phyloP scores from a whole-genome alignment of 2,888 invertebrate species.

The Mesopsocus fuscifrons region DNA sequence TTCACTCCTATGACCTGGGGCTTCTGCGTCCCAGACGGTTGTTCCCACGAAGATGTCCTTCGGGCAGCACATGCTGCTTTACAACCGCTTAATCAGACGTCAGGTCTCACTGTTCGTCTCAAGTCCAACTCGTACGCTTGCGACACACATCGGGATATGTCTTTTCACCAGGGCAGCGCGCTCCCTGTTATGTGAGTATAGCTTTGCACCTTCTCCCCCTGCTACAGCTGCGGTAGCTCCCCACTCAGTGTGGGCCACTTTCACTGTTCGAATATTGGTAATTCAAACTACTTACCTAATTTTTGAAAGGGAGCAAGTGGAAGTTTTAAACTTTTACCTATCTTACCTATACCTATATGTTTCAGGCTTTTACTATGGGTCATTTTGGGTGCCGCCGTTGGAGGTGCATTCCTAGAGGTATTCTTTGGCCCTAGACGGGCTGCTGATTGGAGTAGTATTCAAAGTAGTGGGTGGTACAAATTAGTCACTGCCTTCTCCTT shows the following conservation, averaged over 20 bases:
- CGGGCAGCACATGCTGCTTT: background rate
- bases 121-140: background rate
- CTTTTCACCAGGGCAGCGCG: background rate
- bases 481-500: background rate
- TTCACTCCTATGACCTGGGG: constrained; percentile 12
- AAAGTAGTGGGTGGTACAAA: background rate
- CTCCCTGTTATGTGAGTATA: background rate
- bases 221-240: no score
- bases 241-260: no score
- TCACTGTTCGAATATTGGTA: no score
- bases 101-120: background rate
- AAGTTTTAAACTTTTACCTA: no score
- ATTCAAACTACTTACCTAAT: no score
- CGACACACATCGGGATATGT: background rate
- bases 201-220: no score
- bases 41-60: background rate
- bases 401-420: background rate
- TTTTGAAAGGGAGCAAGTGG: no score
- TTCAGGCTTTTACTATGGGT: background rate
- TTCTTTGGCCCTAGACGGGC: background rate
- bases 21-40: constrained; percentile 10
- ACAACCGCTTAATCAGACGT: background rate
- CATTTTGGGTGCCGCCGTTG: background rate
- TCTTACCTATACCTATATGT: no score
- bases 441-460: background rate